Conservation (phyloP, 2,113 vertebrate species). For the Sylvilagus bachmani region DNA sequence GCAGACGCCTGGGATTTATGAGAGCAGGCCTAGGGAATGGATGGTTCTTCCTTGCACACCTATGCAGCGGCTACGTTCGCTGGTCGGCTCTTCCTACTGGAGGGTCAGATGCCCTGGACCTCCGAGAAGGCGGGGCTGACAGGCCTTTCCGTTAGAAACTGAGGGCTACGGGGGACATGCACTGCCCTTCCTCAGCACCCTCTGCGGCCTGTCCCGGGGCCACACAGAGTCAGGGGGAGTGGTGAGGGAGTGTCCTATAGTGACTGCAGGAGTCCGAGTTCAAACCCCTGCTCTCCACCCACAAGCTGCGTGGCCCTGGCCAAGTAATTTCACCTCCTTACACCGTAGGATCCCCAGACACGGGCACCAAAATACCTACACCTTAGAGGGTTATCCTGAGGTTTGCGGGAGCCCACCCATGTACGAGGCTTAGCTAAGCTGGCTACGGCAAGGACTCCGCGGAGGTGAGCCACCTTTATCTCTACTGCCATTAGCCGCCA, state of each 20-base stretch:
- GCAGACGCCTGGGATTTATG: accelerated
- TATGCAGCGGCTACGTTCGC: neutral
- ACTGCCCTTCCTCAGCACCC: no score
- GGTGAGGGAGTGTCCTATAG: neutral
- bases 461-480: slow-evolving; percentile 2
- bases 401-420: neutral
- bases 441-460: accelerated
- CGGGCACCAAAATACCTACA: neutral
- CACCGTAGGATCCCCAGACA: neutral
- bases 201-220: no score
- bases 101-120: neutral
- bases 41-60: neutral
- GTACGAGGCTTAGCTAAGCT: neutral
- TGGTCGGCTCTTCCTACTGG: neutral
- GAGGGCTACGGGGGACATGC: neutral
- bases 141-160: neutral
- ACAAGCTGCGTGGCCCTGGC: neutral
- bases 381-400: neutral
- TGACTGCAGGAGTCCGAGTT: neutral
- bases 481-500: neutral
- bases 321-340: neutral
- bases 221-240: neutral
- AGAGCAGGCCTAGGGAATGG: accelerated
- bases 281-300: neutral
- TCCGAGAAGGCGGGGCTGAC: neutral